Conservation (phyloP, 2,888 invertebrate species). For the Rutpela maculata region DNA sequence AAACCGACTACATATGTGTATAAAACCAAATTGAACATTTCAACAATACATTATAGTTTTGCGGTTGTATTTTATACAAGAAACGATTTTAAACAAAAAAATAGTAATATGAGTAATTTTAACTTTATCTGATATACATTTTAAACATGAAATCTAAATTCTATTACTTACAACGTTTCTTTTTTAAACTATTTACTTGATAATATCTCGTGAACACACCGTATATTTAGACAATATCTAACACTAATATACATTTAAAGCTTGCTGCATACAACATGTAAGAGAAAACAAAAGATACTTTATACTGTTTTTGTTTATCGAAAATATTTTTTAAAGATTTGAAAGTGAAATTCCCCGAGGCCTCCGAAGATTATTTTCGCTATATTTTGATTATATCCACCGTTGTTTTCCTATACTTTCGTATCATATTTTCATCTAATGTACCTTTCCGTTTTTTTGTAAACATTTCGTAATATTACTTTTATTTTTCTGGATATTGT, state of each 20-base stretch:
- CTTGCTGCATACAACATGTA: constrained; percentile 48
- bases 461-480: constrained; percentile 16
- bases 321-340: constrained; percentile 31
- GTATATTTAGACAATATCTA: constrained; percentile 38
- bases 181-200: not conserved
- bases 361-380: constrained; percentile 24
- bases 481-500: constrained; percentile 10
- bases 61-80: not conserved
- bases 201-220: constrained; percentile 28
- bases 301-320: constrained; percentile 25
- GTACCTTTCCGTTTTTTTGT: constrained; percentile 23
- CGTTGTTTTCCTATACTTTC: constrained; percentile 18
- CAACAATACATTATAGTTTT: no score
- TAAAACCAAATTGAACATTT: no score
- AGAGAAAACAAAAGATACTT: constrained; percentile 38
- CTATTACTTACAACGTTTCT: not conserved
- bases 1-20: no score
- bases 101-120: not conserved
- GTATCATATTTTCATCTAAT: constrained; percentile 29
- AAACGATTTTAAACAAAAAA: not conserved
- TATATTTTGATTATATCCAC: constrained; percentile 43
- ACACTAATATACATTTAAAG: constrained; percentile 46
- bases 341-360: constrained; percentile 39
- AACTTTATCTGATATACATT: constrained; percentile 6
- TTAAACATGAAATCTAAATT: not conserved